A percentile compares a stretch with the other conserved stretches of the same genome.
Conservation (phyloP, 2,888 invertebrate genomes). For the Baccha elongata region DNA sequence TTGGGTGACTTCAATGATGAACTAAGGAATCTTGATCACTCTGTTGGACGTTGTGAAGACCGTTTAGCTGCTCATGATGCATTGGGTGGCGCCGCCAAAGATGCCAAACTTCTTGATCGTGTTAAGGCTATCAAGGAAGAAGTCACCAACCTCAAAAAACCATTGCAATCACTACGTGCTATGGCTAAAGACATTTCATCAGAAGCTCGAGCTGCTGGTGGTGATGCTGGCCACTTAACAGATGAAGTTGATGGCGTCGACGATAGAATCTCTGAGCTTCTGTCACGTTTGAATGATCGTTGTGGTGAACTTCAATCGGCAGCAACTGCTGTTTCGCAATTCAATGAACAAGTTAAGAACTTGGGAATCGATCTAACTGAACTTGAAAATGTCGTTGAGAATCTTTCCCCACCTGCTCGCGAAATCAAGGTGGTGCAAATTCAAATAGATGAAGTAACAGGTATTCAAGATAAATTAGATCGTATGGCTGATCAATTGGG, state of each 20-base stretch:
- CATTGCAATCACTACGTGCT: conserved; percentile 84
- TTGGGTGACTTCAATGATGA: conserved; percentile 93
- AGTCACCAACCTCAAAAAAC: conserved; percentile 89
- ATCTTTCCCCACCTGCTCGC: conserved; percentile 93
- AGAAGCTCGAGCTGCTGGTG: conserved; percentile 89
- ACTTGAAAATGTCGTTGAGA: conserved; percentile 92
- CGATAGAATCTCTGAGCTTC: conserved; percentile 90
- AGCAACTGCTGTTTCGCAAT: conserved; percentile 92
- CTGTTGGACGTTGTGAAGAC: conserved; percentile 94
- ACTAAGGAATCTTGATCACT: conserved; percentile 91
- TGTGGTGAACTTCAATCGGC: conserved; percentile 92
- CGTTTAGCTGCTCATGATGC: conserved; percentile 87
- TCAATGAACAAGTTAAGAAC: conserved; percentile 93
- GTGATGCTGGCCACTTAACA: conserved; percentile 89
- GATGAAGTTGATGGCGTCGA: conserved; percentile 90
- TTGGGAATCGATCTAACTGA: conserved; percentile 89
- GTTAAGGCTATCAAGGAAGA: conserved; percentile 93
- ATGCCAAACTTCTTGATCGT: conserved; percentile 92
- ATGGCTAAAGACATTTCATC: conserved; percentile 89
- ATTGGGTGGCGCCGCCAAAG: conserved; percentile 88
- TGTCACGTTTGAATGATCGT: conserved; percentile 90
- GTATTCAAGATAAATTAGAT: conserved; percentile 87
- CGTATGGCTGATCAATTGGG: conserved; percentile 86
- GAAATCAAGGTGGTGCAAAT: conserved; percentile 92
- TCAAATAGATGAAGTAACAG: conserved; percentile 91